Conservation (phyloP, 2,797 vertebrate species). For the Cygnus olor region DNA sequence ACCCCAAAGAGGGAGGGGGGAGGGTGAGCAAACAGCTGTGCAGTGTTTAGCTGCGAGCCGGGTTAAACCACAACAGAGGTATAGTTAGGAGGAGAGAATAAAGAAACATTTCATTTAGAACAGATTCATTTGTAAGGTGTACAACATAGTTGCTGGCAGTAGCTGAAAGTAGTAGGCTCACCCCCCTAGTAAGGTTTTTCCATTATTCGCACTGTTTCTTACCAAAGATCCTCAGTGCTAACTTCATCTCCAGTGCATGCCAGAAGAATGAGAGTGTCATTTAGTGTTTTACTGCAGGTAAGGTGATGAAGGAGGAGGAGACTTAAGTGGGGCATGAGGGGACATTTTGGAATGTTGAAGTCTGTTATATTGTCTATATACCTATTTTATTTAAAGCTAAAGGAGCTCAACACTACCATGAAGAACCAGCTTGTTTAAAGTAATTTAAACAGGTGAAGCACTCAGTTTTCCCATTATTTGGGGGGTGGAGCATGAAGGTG, state of each 20-base stretch:
- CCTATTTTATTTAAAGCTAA: constrained; percentile 36
- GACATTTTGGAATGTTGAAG: neutral
- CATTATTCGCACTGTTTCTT: neutral
- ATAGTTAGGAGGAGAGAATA: neutral
- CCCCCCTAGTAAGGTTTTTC: neutral
- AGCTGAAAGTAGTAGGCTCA: neutral
- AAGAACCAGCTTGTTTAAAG: constrained; percentile 40
- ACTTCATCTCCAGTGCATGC: neutral
- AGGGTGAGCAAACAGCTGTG: too few species aligned
- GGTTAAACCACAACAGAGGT: neutral
- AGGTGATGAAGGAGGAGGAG: neutral
- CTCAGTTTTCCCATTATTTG: constrained; percentile 55
- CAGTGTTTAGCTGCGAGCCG: too few species aligned
- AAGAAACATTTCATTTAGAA: neutral
- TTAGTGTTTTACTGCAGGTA: neutral
- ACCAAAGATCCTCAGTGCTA: neutral
- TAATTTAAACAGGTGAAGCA: constrained; percentile 42
- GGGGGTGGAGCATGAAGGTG: neutral
- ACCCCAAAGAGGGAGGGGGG: too few species aligned
- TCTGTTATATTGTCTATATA: constrained; percentile 10
- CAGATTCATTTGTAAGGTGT: neutral
- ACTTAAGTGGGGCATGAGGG: neutral
- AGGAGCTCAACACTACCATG: neutral
- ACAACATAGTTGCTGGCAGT: neutral
- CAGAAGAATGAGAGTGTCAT: neutral